phyloP scores from a whole-genome alignment of 2,797 vertebrate species.

The Acanthurus tractus region DNA sequence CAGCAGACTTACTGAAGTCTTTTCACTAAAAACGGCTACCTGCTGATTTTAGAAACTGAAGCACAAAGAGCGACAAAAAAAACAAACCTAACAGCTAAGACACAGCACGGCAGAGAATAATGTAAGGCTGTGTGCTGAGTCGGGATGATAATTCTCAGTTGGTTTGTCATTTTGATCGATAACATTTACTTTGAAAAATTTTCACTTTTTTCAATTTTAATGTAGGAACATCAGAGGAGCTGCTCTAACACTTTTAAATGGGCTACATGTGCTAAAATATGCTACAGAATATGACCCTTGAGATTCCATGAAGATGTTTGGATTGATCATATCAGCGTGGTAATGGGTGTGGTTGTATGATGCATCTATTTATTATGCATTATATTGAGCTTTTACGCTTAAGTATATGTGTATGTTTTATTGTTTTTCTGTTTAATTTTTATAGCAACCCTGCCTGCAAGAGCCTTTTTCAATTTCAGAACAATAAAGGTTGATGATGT shows the following conservation, averaged over 20 bases:
- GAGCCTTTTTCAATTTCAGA: slow-evolving; percentile 44
- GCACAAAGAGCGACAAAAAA: not conserved
- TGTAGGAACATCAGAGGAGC: not conserved
- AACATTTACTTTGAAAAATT: not conserved
- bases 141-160: not conserved
- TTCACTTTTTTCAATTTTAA: not conserved
- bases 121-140: not conserved
- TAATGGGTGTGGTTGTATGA: slow-evolving; percentile 21
- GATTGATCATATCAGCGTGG: slow-evolving; percentile 10
- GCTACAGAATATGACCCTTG: slow-evolving; percentile 12
- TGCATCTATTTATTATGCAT: slow-evolving; percentile 34
- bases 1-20: no score
- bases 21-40: no score
- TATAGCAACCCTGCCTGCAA: slow-evolving; percentile 40
- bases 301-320: not conserved
- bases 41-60: not conserved
- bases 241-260: not conserved
- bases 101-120: not conserved
- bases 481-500: slow-evolving; percentile 68
- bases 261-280: not conserved
- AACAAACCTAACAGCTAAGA: not conserved
- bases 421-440: slow-evolving; percentile 65
- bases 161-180: not conserved
- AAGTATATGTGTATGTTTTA: slow-evolving; percentile 27
- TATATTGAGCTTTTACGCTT: slow-evolving; percentile 54